Evolutionary conservation across 2,113 vertebrate species (phyloP), one percentile per base, ranked within the genome.

Genomic region (Daubentonia madagascariensis): DNA sequence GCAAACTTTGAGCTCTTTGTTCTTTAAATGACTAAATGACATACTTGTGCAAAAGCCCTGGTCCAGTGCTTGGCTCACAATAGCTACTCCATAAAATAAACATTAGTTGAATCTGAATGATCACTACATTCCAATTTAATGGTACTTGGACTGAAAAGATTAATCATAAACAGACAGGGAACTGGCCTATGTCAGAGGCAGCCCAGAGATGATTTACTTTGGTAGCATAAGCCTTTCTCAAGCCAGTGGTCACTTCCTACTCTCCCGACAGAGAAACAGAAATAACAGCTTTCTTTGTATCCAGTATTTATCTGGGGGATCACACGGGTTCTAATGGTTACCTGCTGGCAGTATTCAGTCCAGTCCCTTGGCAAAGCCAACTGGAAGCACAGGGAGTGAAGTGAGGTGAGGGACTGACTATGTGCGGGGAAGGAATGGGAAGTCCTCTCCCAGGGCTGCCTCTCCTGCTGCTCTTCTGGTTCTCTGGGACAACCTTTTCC

Each of bases 11-110:
- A 86, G 90, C 14, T 89, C 72, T 95, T 50, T 18, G 73, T 73
- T 96, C 89, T 91, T 86, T 78, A 72, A 94, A 79, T 93, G 91
- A 96, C 48, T 95, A 93, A 95, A 32, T 13, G 13, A 57, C 30
- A 90, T 57, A 84, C 65, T 57, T 30, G 75, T n/a, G 25, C 22
- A n/a, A 85, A 86, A 86, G 40, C 68, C 79, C 37, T 48, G 61
- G 52, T 45, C 88, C 17, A 13, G 76, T 4, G 28, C 59, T 94
- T 83, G 89, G 85, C 67, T 76, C 81, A 68, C 1, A 68, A 75
- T 17, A 78, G 94, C 89, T 81, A 93, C 91, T 97, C 97, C 80
- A 94, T 57, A 95, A 97, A 87, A 85, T 93, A 97, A 98, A 97
- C 91, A 97, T 75, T 89, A 96, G 76, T 37, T 68, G 54, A 91